Evolutionary conservation across 2,888 invertebrate genomes (phyloP), one percentile per base, ranked within the genome.

Genomic region (Lacanobia wlatinum): DNA sequence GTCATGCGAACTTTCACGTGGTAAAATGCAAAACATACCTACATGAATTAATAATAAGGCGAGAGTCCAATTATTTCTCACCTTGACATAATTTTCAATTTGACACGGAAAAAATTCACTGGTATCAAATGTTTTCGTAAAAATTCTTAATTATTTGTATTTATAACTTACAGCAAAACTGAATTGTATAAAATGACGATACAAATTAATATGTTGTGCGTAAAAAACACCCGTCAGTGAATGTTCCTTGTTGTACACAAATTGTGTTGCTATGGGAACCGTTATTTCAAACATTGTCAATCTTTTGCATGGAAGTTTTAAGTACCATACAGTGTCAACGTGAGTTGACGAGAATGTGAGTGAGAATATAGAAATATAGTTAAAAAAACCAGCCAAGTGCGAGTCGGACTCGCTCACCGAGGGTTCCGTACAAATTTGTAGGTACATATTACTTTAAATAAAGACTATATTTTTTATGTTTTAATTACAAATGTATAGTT

Each of bases 41-140:
- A 21, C 46, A 43, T 72, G 80, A 77, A 82, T 84, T 70, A 82
- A 50, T 78, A 69, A 72, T 76, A 48, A 65, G 23, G 7, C 1
- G 34, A 69, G 9, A 21, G 4, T 2, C 48, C 60, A 84, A 81
- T 86, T 79, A 84, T 62, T 70, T 23, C 84, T 84, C 83, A 90
- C 91, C 90, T 90, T 91, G 89, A 89, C 91, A 89, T 84, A 82
- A 65, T 86, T 63, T 40, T 16, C n/a, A 21, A 52, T 46, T 8
- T 46, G 6, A 10, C 12, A 4, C 10, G 0, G 0, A 46, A 16
- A 48, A 38, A 38, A 18, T 28, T 53, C 56, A 58, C 34, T 16
- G 0, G 0, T 2, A 8, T 4, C n/a, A 58, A 58, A 40, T 58
- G 38, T 53, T 46, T 9, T 53, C 43, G 21, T 28, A 23, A 55